Conservation (phyloP, 2,113 vertebrate species). For the Arizona elegans region DNA sequence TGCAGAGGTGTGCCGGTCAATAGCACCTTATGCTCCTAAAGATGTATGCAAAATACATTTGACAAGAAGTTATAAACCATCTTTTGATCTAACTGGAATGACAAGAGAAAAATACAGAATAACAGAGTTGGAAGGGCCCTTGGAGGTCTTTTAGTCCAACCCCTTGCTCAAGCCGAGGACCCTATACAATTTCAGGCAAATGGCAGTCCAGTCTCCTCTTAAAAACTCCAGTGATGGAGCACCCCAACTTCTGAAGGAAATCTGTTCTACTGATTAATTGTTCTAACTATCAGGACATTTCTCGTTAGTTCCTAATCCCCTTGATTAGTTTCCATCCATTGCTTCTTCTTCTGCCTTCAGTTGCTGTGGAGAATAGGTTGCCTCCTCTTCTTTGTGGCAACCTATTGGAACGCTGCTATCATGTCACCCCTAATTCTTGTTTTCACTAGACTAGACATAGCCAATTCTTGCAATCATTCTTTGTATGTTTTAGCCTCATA, state of each 20-base stretch:
- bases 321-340: not conserved
- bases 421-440: not conserved
- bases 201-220: no score
- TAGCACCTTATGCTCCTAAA: conserved; percentile 94
- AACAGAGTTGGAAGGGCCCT: no score
- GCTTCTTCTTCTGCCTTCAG: not conserved
- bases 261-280: no score
- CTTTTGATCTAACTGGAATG: not conserved
- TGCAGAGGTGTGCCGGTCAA: conserved; percentile 95
- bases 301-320: no score
- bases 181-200: no score
- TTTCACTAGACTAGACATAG: no score
- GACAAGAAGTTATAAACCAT: not conserved
- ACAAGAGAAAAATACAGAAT: not conserved
- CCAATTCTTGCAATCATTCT: not conserved
- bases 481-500: not conserved
- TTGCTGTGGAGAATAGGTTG: not conserved
- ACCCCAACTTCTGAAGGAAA: no score
- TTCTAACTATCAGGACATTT: no score
- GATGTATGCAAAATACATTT: not conserved
- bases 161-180: no score
- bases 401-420: not conserved
- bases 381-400: not conserved
- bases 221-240: no score
- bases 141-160: no score